Base-by-base conservation (phyloP, 2,888 invertebrate genomes). In the Drosophila putrida region DNA sequence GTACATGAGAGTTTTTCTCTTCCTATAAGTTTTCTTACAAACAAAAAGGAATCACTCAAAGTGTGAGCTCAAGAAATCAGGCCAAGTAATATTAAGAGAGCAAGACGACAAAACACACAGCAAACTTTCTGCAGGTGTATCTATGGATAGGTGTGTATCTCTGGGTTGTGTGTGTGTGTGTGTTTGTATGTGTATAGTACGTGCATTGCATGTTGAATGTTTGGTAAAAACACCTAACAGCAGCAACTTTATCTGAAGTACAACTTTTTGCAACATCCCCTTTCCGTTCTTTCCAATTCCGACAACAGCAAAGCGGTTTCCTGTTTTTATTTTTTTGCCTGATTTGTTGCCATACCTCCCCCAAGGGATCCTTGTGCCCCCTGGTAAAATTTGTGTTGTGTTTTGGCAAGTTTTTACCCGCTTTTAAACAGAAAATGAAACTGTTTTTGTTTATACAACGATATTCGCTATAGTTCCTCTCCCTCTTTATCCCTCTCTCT, bases 191-290 rank as follows among this genome's bases (percentile, higher is more conserved):
- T 43, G 41, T 64, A 66, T 67, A 68, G 41, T 77, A 86, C 85
- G 85, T 86, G 85, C 89, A 84, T 67, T 74, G 85, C 85, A 86
- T 86, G 78, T 80, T 65, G 78, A 85, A 80, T 87, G 84, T 80
- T 86, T 81, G 71, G 68, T 58, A 73, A 78, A 88, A 82, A 74
- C 83, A 78, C 70, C 73, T 67, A 70, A 61, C 62, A 75, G 78
- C 68, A 76, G 82, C 80, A 86, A 86, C 89, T 86, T 86, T 87
- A 84, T 89, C 84, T 87, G 71, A 80, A 75, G 78, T 58, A 80
- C 75, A 80, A 80, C 60, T 80, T 80, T 79, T 78, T 58, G 51
- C 70, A 57, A 53, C 46, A 25, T 35, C 35, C 28, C 51, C 33
- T 15, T 36, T 6, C 35, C 8, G 10, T 39, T 11, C 36, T 36